Conservation (phyloP, 2,113 vertebrate species). For the Peromyscus maniculatus region DNA sequence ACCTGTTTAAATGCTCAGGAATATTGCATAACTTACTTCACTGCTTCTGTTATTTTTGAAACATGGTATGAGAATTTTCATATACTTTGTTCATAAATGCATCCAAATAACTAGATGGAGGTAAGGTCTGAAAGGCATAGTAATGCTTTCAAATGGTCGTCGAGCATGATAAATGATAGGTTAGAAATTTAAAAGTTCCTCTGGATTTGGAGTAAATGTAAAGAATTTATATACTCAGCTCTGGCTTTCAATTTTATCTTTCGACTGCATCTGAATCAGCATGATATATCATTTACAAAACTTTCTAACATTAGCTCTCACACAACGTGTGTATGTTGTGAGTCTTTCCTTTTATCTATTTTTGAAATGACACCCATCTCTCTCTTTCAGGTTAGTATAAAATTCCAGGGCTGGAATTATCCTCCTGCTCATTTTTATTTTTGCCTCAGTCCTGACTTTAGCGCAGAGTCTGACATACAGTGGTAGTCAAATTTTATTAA, state of each 20-base stretch:
- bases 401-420: neutral
- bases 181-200: neutral
- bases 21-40: neutral
- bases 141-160: neutral
- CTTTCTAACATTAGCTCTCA: neutral
- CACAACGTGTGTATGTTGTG: neutral
- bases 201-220: neutral
- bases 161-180: neutral
- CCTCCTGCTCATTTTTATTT: neutral
- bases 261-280: neutral
- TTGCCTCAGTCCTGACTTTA: neutral
- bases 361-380: neutral
- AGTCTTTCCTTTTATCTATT: neutral
- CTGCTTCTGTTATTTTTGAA: neutral
- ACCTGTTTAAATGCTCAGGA: neutral
- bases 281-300: neutral
- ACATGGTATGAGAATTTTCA: neutral
- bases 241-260: neutral
- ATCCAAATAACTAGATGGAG: neutral
- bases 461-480: neutral
- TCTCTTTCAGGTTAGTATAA: neutral
- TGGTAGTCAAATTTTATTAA: neutral
- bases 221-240: neutral
- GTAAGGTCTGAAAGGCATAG: neutral
- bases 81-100: neutral